phyloP scores from a whole-genome alignment of 1,140 invertebrate species.

The Papilio aristodemus region DNA sequence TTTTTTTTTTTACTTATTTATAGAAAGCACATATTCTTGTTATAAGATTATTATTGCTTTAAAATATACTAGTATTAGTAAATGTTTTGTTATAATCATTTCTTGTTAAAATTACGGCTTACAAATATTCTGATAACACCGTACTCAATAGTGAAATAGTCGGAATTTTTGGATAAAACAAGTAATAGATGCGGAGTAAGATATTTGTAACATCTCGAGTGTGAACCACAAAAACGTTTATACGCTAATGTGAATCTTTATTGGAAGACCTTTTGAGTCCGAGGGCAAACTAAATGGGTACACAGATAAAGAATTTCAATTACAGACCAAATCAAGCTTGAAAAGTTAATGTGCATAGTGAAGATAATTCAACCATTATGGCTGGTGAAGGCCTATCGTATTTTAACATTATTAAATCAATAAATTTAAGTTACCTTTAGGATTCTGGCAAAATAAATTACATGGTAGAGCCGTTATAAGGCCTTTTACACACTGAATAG shows the following conservation, averaged over 20 bases:
- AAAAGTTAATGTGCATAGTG: neutral
- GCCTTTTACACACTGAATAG: too few species aligned
- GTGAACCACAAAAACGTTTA: neutral
- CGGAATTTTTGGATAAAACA: neutral
- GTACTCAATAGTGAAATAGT: neutral
- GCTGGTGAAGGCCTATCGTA: neutral
- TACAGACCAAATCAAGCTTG: neutral
- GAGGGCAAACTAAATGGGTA: neutral
- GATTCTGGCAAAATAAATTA: too few species aligned
- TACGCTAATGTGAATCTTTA: constrained; percentile 14
- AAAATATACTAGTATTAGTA: too few species aligned
- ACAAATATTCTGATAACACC: neutral
- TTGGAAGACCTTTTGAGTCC: neutral
- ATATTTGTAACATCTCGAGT: constrained; percentile 5
- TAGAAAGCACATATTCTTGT: too few species aligned
- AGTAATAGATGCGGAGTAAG: neutral
- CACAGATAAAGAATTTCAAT: constrained; percentile 16
- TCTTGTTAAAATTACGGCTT: too few species aligned
- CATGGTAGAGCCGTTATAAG: too few species aligned
- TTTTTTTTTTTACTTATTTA: too few species aligned
- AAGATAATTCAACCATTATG: neutral
- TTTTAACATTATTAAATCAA: neutral
- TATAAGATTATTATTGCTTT: too few species aligned
- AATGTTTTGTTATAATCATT: too few species aligned
- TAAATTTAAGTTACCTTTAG: neutral